Base-by-base conservation (phyloP, 2,113 vertebrate genomes). In the Pygoscelis adeliae region DNA sequence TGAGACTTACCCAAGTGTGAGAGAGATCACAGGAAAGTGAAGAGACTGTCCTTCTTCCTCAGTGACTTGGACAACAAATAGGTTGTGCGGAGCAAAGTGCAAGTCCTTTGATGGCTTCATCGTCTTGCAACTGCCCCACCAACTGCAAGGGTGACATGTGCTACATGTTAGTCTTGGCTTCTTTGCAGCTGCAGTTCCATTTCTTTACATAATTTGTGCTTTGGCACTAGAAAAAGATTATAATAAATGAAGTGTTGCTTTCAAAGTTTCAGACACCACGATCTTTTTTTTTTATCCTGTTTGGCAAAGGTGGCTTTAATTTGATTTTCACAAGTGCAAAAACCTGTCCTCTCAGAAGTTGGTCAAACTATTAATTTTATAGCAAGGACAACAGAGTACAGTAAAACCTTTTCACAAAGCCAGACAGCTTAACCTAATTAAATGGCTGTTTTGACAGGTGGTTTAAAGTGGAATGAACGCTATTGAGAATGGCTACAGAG, bases 391-490 rank as follows among this genome's bases (percentile, higher is more conserved):
- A 97, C 94, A 92, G 97, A 98, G 94, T 94, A 97, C 94, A 97
- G 96, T 95, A 98, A 98, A 98, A 98, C 61, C 86, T 97, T 98
- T 98, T 97, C 94, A 98, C 97, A 98, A 97, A 98, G 94, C 96
- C 97, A 98, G 97, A 98, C 96, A 98, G 91, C 97, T 98, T 98
- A 98, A 98, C 97, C 96, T 98, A 98, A 98, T 98, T 98, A 98
- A 98, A 97, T 30, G 40, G 29, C 73, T 98, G 97, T 98, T 98
- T 98, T 98, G 98, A 98, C 98, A 98, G 98, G 98, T 98, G 97
- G 90, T 94, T 97, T 97, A 96, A 96, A 94, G 87, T 89, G 91
- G 84, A 98, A 97, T 62, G 87, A 98, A 96, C 15, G 16, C 79
- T 96, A 95, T 93, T 96, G 84, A 97, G 89, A 98, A 95, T 63